Base-by-base conservation (phyloP, 2,113 vertebrate genomes). In the Salvator merianae region DNA sequence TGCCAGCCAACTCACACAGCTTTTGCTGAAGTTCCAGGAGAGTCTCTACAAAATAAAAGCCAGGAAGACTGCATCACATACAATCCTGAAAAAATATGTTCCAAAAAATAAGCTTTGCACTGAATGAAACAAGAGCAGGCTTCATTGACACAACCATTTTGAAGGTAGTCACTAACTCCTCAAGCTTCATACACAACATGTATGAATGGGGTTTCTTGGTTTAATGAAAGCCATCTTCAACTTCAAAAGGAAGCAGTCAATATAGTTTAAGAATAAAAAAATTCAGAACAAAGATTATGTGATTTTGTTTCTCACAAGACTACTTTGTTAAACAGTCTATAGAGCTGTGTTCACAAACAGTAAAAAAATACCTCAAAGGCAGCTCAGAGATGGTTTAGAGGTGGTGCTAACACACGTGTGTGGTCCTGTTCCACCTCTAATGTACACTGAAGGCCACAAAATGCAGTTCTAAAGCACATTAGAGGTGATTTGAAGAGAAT, bases 91-190 rank as follows among this genome's bases (percentile, higher is more conserved):
- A 66, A 36, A 0, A 1, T 5, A n/a, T 79, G 50, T 71, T 70
- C 65, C 4, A 66, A 7, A 28, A 38, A 85, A 79, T 40, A 85
- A 3, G 0, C 24, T 20, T 8, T 0, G 0, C 0, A 7, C 0
- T 82, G 59, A 0, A 22, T 87, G 59, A 63, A 53, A 22, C 83
- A 84, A 50, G 40, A 12, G 18, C 3, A 7, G 3, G 12, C 20
- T 3, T 84, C 55, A 69, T 55, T 77, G 63, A 77, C 18, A 24
- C 32, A 77, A 77, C 32, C 47, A 70, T 84, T 69, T 74, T 2
- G n/a, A 7, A 78, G 30, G 47, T 4, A 76, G 30, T 40, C 38
- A 3, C 40, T 74, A 20, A 26, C 38, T 3, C 16, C 30, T 47
- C 30, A 65, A 47, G 20, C 16, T 74, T 47, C 38, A 50, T 71